Evolutionary conservation across 2,113 vertebrate genomes (phyloP), one percentile per base, ranked within the genome.

Genomic region (Haemorhous mexicanus): DNA sequence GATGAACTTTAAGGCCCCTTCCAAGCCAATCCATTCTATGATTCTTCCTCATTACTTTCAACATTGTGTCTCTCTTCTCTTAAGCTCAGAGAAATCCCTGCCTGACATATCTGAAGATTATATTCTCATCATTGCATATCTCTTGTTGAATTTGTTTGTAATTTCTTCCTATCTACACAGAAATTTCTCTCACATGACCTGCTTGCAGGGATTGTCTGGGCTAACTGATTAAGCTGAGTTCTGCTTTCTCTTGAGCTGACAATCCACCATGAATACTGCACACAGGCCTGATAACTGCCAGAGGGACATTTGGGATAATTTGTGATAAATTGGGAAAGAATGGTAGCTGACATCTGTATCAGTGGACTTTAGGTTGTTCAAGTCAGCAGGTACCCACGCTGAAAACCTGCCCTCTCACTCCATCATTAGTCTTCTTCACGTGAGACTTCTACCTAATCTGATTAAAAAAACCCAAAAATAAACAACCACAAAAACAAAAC

Each of bases 401-500:
- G 28, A n/a, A 5, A 2, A 27, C 9, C 8, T 83, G 35, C 6
- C 27, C 13, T 63, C 0, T 0, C 20, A 49, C 1, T 1, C n/a
- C 52, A 26, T 35, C 23, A 35, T n/a, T 33, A 32, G 19, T 47
- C 12, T 61, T 69, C n/a, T 59, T 64, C 24, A n/a, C 32, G 17
- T 3, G 3, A 64, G 8, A 61, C 7, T 64, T 68, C 15, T 13
- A 1, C 8, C 2, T 16, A 76, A 43, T 52, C 32, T 68, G 15
- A 41, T 76, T 68, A 21, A 1, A n/a, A 66, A 17, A 76, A 68
- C 10, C 39, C 37, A 7, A 49, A 43, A 50, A 10, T 52, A 62
- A 27, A 9, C 9, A 20, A 15, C 6, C 9, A 7, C 13, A 32
- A 35, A 16, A 61, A 26, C 11, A 39, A 70, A 8, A 15, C 18